Conservation (phyloP, 2,888 invertebrate genomes). For the Petrolisthes cinctipes region DNA sequence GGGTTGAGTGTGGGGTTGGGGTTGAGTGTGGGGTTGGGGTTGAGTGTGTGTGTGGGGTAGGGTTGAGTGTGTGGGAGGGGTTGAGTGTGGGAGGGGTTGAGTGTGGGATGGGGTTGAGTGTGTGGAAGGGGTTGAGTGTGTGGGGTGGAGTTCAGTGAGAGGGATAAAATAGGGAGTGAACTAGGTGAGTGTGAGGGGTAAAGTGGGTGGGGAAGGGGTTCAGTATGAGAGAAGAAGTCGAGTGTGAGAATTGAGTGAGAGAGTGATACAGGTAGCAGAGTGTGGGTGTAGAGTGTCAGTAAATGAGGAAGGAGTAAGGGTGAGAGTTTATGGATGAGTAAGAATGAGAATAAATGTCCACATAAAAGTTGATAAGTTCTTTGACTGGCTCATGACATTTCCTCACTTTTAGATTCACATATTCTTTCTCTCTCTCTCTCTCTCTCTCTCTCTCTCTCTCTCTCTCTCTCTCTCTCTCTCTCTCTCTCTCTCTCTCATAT, state of each 20-base stretch:
- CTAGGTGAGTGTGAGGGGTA: background rate
- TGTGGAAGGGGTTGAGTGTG: too few species aligned
- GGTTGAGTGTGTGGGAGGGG: background rate
- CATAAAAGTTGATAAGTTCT: too few species aligned
- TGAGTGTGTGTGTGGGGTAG: too few species aligned
- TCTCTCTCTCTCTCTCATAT: background rate
- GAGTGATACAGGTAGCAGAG: background rate
- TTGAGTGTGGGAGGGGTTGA: background rate
- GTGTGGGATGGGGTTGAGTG: too few species aligned
- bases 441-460: background rate
- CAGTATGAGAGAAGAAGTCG: background rate
- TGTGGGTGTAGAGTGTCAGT: background rate
- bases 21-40: too few species aligned
- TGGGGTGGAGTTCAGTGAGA: background rate
- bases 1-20: background rate
- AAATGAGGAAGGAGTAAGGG: background rate
- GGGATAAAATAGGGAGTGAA: background rate
- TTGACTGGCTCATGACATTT: too few species aligned
- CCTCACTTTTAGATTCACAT: too few species aligned
- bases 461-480: background rate
- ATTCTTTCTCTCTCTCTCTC: too few species aligned
- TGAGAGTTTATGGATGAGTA: background rate
- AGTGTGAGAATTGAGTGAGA: background rate
- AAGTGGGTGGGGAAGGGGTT: background rate
- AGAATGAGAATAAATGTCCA: background rate